Base-by-base conservation (phyloP, 2,113 vertebrate species). In the Heterochromis multidens region DNA sequence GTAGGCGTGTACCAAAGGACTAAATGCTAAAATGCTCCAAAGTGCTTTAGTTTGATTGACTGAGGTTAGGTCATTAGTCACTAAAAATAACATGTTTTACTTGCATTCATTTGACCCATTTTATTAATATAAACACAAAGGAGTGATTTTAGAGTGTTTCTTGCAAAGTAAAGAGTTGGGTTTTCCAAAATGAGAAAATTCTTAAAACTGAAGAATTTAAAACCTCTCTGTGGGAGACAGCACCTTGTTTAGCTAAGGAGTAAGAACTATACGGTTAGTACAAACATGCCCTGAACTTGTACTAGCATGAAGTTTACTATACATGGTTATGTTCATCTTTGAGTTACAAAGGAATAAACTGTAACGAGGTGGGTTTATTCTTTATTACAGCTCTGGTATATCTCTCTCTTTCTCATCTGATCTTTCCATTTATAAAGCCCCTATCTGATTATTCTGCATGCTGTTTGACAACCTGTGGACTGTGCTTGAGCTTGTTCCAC, bases 321-420 rank as follows among this genome's bases (percentile, higher is more conserved):
- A 87, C 67, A 87, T 91, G 80, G 87, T 29, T 82, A 59, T 72
- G 57, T 79, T 91, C 57, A 56, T 65, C 33, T 60, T 81, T 80
- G 58, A 85, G 80, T 74, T 40, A 12, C 4, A 16, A n/a, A 16
- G 43, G 77, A 82, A 85, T 91, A 72, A 85, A 91, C 43, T 77
- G 16, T 31, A 65, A 88, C 11, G 21, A 81, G 77, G 31, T 49
- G 27, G 61, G 67, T 57, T 80, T 85, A 74, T 80, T 29, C 60
- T 87, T 80, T 54, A 80, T 79, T 80, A 19, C 33, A 85, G 81
- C 16, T 40, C 78, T 60, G 58, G 58, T 9, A 60, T 60, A 60
- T 59, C 58, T 29, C 14, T 6, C 23, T 58, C 16, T 5, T 62
- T 25, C 72, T 25, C 52, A 40, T 3, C 31, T 81, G 31, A 87